phyloP scores from a whole-genome alignment of 2,113 vertebrate genomes.

The Meleagris gallopavo region DNA sequence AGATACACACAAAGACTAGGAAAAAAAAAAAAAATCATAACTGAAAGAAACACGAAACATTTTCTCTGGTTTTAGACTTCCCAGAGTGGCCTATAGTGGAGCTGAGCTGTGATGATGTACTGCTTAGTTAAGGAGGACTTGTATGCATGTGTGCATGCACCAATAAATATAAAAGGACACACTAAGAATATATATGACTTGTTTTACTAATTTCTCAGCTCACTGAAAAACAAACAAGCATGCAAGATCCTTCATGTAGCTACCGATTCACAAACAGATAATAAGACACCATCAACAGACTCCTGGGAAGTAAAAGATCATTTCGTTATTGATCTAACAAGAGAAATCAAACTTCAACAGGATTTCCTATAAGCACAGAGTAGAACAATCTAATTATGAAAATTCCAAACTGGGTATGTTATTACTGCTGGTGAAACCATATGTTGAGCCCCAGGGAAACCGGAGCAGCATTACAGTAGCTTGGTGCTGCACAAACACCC shows the following conservation, averaged over 20 bases:
- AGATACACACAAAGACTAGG: neutral
- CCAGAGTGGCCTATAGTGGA: neutral
- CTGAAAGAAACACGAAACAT: neutral
- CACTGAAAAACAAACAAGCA: conserved; percentile 23
- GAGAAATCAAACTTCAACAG: conserved; percentile 58
- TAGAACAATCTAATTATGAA: conserved; percentile 60
- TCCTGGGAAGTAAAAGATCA: conserved; percentile 46
- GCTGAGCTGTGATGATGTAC: neutral
- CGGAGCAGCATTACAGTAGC: neutral
- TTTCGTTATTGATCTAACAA: conserved; percentile 65
- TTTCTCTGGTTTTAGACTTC: neutral
- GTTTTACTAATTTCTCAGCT: conserved; percentile 21
- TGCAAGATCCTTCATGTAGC: neutral
- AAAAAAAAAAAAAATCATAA: neutral
- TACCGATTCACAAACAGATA: neutral
- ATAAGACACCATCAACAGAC: conserved; percentile 35
- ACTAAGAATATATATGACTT: neutral
- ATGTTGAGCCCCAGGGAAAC: neutral
- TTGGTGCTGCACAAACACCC: neutral
- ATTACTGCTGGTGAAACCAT: conserved; percentile 27
- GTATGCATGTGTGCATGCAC: neutral
- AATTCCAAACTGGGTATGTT: neutral
- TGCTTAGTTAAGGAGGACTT: neutral
- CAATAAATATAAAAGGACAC: neutral
- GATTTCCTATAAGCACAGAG: conserved; percentile 46